phyloP scores from a whole-genome alignment of 2,888 invertebrate genomes.

The Achlya flavicornis region DNA sequence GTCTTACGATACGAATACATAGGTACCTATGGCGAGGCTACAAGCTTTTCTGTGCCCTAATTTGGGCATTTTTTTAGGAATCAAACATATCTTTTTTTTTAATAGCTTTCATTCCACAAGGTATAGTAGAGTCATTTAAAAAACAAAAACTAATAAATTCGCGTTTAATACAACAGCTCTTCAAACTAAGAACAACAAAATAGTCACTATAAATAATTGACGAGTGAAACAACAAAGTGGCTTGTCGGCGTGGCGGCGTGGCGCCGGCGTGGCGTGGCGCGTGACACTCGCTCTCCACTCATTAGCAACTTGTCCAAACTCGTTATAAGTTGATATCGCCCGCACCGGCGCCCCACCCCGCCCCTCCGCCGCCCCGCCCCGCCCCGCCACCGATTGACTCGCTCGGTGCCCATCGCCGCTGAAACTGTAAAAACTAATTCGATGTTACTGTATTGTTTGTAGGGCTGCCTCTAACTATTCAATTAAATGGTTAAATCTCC shows the following conservation, averaged over 20 bases:
- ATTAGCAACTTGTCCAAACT: slow-evolving; percentile 79
- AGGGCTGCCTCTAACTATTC: slow-evolving; percentile 24
- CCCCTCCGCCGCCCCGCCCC: slow-evolving; percentile 16
- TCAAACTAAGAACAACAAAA: background rate
- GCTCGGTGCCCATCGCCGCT: slow-evolving; percentile 36
- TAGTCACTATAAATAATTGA: background rate
- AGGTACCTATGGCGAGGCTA: too few species aligned
- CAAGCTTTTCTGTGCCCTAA: too few species aligned
- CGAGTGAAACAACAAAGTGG: slow-evolving; percentile 4
- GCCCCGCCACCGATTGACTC: slow-evolving; percentile 50
- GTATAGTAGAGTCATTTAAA: too few species aligned
- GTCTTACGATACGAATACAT: too few species aligned
- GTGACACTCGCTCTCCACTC: slow-evolving; percentile 49
- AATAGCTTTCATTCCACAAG: too few species aligned
- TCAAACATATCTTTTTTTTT: too few species aligned
- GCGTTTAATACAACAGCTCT: background rate
- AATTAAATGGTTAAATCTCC: too few species aligned
- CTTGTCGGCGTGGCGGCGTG: slow-evolving; percentile 2
- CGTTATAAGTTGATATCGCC: slow-evolving; percentile 67
- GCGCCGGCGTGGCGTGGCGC: slow-evolving; percentile 15
- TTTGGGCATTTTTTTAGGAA: too few species aligned
- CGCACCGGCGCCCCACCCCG: slow-evolving; percentile 16
- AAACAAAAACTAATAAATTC: too few species aligned
- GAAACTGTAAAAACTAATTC: slow-evolving; percentile 53
- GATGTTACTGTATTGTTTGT: slow-evolving; percentile 24